Base-by-base conservation (phyloP, 1,140 invertebrate genomes). In the Scaptodrosophila lebanonensis region DNA sequence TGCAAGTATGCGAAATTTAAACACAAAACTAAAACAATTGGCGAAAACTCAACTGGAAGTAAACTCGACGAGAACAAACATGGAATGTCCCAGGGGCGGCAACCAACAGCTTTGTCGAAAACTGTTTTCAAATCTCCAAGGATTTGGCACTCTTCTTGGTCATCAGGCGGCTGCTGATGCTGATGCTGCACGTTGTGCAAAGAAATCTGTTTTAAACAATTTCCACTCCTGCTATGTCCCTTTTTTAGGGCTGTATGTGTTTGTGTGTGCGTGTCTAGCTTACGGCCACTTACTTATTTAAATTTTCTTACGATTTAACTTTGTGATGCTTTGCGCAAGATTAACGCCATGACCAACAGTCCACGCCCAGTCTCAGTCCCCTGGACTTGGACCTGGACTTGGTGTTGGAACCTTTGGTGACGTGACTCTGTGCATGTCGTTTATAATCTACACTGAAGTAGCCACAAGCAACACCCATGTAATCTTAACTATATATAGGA, bases 401-500 rank as follows among this genome's bases (percentile, higher is more conserved):
- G 30, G 11, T 12, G 64, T 51, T 51, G 62, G 67, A n/a, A 79
- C 58, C 51, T 42, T 50, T 22, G 35, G 27, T 53, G 59, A 65
- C 50, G 73, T 77, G 59, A 72, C 73, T 60, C 65, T 77, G 64
- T 63, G 60, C 45, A 45, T 63, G 45, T 64, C 50, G 12, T 18
- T 51, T 63, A 54, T 79, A 79, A 79, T 77, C 73, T 68, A 68
- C 73, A 79, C 73, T 61, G 51, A 48, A 77, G 69, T 68, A 79
- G 72, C 72, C 72, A 77, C 73, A 77, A 72, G 73, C 73, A 68
- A 77, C 73, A 79, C 48, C 73, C 73, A 73, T 61, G 63, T 67
- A 76, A 76, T 76, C 58, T 64, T 38, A 32, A 25, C 44, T 53
- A 15, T 4, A 16, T n/a, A n/a, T n/a, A 33, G 22, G 51, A 20